phyloP scores from a whole-genome alignment of 2,888 invertebrate species.

The Ommatoiulus sabulosus region DNA sequence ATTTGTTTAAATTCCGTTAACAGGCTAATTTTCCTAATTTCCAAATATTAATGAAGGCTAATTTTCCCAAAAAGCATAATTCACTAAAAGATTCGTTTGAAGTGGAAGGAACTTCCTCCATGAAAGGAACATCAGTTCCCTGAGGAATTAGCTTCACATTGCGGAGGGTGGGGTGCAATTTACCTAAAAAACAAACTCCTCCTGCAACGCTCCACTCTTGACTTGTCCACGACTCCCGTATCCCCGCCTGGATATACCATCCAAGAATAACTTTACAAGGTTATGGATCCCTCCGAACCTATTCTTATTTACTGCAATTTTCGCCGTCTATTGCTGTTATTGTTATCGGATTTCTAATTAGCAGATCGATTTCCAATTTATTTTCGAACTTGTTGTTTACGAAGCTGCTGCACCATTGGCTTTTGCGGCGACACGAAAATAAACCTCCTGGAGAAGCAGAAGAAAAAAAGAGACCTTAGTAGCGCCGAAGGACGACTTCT shows the following conservation, averaged over 20 bases:
- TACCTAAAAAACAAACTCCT: not conserved
- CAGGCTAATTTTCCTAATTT: no score
- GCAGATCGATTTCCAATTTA: slow-evolving; percentile 28
- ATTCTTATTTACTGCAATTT: not conserved
- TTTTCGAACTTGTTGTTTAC: not conserved
- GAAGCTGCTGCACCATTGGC: not conserved
- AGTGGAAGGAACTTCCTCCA: no score
- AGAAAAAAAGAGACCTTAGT: not conserved
- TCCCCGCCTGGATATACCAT: not conserved
- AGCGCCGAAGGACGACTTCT: slow-evolving; percentile 8
- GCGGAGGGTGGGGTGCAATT: no score
- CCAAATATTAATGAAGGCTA: no score
- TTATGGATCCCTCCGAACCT: not conserved
- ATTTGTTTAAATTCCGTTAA: no score
- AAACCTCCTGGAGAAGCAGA: not conserved
- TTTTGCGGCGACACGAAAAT: not conserved
- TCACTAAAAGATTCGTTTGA: no score
- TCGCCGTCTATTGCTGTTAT: not conserved
- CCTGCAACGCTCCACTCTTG: not conserved
- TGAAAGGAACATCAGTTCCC: no score
- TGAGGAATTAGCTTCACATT: no score
- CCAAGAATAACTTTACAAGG: not conserved
- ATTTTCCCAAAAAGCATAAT: no score
- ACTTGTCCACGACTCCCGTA: not conserved
- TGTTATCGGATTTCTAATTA: not conserved